Evolutionary conservation across 2,888 invertebrate species (phyloP), one percentile per base, ranked within the genome.

Genomic region (Chrysotoxum bicinctum): DNA sequence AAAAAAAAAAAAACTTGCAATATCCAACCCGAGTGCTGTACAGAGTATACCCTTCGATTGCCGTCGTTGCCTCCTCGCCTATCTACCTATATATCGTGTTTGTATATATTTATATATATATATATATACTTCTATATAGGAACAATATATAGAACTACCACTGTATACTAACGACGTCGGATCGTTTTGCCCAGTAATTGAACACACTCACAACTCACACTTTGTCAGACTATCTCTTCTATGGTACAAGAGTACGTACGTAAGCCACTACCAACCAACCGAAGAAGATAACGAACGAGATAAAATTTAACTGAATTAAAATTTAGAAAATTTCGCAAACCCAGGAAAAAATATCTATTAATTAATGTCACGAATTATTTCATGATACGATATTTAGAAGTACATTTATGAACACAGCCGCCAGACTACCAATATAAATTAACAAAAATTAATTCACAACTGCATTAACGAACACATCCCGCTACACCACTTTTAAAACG

Each of bases 201-300:
- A 66, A 80, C 73, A 84, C 84, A 80, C 84, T 64, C 64, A 79
- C 74, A 84, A 77, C 82, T 72, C 82, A 83, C 73, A 83, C 83
- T 26, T 12, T 74, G 69, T 52, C 69, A 84, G 79, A 74, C 74
- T 84, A 79, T 84, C 79, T 79, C 58, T 66, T 78, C 73, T 77
- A 45, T 64, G 62, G 77, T 82, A 78, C 72, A 70, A 77, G 69
- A 62, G 64, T 78, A 74, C 79, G 75, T 75, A 80, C 80, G 84
- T 79, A 79, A 75, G 79, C 48, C 75, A 84, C 78, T 74, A 60
- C 60, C 80, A 72, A 54, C 78, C 77, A 83, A 83, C 78, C 78
- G 78, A 76, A 73, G 68, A 85, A 48, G 81, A 85, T 85, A 85
- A 85, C 76, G 85, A 77, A 73, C 56, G 64, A 81, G 81, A 85